phyloP scores from a whole-genome alignment of 2,797 vertebrate species.

The Ambastaia sidthimunki region DNA sequence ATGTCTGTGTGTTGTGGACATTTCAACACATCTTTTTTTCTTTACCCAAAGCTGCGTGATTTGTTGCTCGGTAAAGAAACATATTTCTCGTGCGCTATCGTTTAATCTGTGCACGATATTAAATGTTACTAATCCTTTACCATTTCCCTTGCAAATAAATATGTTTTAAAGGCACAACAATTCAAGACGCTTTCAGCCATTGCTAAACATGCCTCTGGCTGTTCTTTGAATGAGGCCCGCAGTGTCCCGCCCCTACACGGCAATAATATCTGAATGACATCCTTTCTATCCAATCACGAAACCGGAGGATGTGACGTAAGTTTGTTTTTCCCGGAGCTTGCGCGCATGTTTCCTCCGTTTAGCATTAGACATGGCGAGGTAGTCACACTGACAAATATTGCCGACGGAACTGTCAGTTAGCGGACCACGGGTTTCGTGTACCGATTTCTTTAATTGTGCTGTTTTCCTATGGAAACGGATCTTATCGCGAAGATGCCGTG shows the following conservation, averaged over 20 bases:
- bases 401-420: neutral
- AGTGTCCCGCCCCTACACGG: slow-evolving; percentile 18
- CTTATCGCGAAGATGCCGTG: slow-evolving; percentile 70
- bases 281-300: slow-evolving; percentile 23
- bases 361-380: slow-evolving; percentile 21
- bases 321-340: slow-evolving; percentile 41
- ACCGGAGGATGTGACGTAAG: slow-evolving; percentile 27
- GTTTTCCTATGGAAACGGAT: slow-evolving; percentile 57
- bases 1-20: too few species aligned
- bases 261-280: slow-evolving; percentile 13
- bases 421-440: slow-evolving; percentile 6
- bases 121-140: too few species aligned
- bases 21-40: neutral
- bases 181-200: neutral
- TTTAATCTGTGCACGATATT: too few species aligned
- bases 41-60: neutral
- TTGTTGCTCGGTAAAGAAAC: too few species aligned
- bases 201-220: neutral
- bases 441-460: neutral
- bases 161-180: neutral
- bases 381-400: neutral
- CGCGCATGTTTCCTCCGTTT: neutral
- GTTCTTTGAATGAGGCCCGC: neutral
- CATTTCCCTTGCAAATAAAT: neutral
- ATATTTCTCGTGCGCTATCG: too few species aligned